phyloP scores from a whole-genome alignment of 2,113 vertebrate species.

The Poecilia latipinna region DNA sequence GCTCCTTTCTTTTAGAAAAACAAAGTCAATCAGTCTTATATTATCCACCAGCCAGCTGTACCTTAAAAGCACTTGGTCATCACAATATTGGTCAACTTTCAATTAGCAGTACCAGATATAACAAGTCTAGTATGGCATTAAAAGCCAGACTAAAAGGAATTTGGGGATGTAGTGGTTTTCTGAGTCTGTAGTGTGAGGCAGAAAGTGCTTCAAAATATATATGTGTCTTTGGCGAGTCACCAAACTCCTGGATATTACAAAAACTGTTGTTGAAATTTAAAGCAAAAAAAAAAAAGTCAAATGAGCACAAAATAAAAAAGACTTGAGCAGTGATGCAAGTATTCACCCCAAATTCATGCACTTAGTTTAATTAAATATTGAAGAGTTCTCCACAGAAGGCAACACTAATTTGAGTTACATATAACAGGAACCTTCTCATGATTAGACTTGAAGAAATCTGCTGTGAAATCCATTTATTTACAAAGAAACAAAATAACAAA shows the following conservation, averaged over 20 bases:
- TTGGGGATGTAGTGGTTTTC: conserved; percentile 10
- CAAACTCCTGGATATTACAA: not conserved
- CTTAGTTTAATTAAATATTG: not conserved
- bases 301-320: not conserved
- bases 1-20: conserved; percentile 21
- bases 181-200: not conserved
- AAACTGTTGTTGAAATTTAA: not conserved
- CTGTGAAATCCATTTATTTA: conserved; percentile 1
- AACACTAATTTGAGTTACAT: not conserved
- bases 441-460: conserved; percentile 2
- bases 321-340: not conserved
- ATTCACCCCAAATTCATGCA: not conserved
- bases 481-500: not conserved
- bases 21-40: not conserved
- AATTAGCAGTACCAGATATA: conserved; percentile 18
- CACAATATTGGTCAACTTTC: conserved; percentile 39
- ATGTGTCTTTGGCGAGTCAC: not conserved
- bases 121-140: not conserved
- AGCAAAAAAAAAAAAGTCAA: not conserved
- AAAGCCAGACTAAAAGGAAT: not conserved
- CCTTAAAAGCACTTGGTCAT: conserved; percentile 18
- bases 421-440: not conserved
- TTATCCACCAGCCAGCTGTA: not conserved
- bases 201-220: not conserved
- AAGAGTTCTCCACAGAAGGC: conserved; percentile 1